Base-by-base conservation (phyloP, 1,140 invertebrate genomes). In the Drosophila yakuba region DNA sequence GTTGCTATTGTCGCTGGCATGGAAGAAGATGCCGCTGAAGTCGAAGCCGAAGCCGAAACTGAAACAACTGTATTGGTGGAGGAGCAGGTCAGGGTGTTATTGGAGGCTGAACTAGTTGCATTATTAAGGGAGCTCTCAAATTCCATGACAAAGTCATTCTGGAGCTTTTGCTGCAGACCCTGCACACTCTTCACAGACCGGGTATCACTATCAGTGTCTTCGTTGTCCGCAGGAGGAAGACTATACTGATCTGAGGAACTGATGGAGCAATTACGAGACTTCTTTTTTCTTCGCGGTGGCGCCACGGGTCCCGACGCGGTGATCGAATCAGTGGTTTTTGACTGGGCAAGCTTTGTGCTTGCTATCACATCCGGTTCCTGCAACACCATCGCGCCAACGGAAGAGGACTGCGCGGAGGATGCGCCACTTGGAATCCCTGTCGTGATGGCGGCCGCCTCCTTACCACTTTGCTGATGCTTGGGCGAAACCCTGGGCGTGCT, bases 331-430 rank as follows among this genome's bases (percentile, higher is more conserved):
- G 91, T 92, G 14, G 81, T 91, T 83, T 94, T 93, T 6, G 85
- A 92, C 61, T 93, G 93, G 68, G 94, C 94, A 74, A 94, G 81
- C 93, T 98, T 98, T 59, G 97, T 98, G 93, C 97, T 98, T 51
- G 97, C 97, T 66, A 99, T 97, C 76, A 99, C 96, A 93, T 99
- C 98, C 25, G 97, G 97, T 92, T 98, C 97, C 92, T 96, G 95
- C 84, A 96, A 90, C 45, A 93, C 90, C 48, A 93, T 91, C 69
- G 64, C 68, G 25, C 51, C 58, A 67, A 60, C 52, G 50, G 32
- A 28, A 6, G 66, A 25, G 3, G 55, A 25, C 20, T 48, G 60
- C 17, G 43, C 15, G 2, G 52, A 35, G 12, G 25, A 7, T 35
- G 64, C n/a, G 17, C 36, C 32, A 20, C 32, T 52, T 20, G 50